phyloP scores from a whole-genome alignment of 2,797 vertebrate genomes.

The Ctenopoma kingsleyae region DNA sequence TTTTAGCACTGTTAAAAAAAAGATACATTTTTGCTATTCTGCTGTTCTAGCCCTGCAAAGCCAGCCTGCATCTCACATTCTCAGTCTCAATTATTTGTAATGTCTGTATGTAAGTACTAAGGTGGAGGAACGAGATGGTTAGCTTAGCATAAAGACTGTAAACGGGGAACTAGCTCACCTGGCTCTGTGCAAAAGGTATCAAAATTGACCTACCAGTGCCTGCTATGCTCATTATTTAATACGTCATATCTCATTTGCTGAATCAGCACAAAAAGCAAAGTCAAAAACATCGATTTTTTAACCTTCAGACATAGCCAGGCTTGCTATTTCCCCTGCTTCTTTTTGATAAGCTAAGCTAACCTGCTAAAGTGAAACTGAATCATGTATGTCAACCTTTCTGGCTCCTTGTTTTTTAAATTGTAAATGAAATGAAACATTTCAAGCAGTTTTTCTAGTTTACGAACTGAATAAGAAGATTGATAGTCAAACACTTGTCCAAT shows the following conservation, averaged over 20 bases:
- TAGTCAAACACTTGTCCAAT: not conserved
- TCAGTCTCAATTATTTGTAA: not conserved
- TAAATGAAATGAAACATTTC: not conserved
- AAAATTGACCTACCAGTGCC: too few species aligned
- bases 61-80: constrained; percentile 1
- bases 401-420: not conserved
- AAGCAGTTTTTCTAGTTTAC: too few species aligned
- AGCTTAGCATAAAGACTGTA: too few species aligned
- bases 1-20: constrained; percentile 2
- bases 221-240: too few species aligned
- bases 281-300: not conserved
- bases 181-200: too few species aligned
- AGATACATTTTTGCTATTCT: constrained; percentile 12
- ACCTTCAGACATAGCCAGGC: not conserved
- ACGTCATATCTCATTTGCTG: too few species aligned
- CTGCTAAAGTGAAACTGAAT: not conserved
- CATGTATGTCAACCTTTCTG: not conserved
- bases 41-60: not conserved
- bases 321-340: not conserved
- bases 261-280: too few species aligned
- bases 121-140: not conserved
- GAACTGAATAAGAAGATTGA: not conserved
- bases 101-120: not conserved
- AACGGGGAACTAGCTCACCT: too few species aligned
- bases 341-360: not conserved